A percentile compares a stretch with the other conserved stretches of the same genome.
phyloP scores from a whole-genome alignment of 2,113 vertebrate genomes.

The Tupaia tana region DNA sequence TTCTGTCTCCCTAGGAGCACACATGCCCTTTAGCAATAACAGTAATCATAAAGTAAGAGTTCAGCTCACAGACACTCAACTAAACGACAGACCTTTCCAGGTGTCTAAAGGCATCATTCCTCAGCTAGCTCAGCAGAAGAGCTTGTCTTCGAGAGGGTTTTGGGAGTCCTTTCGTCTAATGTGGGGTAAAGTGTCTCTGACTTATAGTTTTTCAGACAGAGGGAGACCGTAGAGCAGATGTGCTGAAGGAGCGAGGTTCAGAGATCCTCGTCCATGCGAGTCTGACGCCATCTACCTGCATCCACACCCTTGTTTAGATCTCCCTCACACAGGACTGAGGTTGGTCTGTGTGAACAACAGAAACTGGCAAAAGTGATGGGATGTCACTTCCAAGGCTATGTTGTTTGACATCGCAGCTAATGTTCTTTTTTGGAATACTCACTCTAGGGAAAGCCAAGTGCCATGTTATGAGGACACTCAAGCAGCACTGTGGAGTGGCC shows the following conservation, averaged over 20 bases:
- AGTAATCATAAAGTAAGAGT: background rate
- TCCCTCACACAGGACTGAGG: background rate
- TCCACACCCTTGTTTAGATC: background rate
- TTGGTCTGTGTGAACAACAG: background rate
- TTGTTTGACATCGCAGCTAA: background rate
- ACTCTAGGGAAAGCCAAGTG: background rate
- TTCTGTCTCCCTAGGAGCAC: too few relatives aligned
- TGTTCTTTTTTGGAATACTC: background rate
- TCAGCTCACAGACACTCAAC: background rate
- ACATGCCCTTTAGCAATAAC: too few relatives aligned
- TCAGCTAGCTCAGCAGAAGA: background rate
- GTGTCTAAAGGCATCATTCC: background rate
- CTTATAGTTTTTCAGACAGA: background rate
- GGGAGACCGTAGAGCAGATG: background rate
- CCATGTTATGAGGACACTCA: background rate
- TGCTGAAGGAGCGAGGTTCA: background rate
- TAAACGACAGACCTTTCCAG: background rate
- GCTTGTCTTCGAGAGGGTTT: background rate
- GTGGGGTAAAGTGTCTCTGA: background rate
- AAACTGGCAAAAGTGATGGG: background rate
- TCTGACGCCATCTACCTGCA: background rate
- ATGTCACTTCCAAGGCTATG: background rate
- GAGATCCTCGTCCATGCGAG: background rate
- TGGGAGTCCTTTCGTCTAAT: background rate
- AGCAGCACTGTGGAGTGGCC: background rate